A percentile compares a stretch with the other conserved stretches of the same genome.
These are phyloP conservation scores for Apeltes quadracus DNA, from an alignment of 2,113 vertebrate genomes.

Conservation along the genomic window DNA sequence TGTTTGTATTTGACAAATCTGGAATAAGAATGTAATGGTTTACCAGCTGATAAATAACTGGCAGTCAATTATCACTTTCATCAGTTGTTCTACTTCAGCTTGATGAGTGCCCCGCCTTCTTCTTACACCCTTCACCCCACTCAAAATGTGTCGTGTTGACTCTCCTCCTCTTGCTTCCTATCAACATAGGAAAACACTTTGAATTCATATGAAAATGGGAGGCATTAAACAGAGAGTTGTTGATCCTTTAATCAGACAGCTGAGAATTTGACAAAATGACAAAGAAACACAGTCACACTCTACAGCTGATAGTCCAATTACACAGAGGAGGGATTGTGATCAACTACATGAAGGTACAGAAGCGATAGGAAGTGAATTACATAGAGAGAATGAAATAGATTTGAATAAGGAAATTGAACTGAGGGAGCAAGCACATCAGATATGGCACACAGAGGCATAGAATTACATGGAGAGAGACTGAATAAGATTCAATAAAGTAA, in stretches of 20 bases:
- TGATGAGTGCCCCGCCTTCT: slow-evolving; percentile 1
- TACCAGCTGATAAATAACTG: slow-evolving; percentile 15
- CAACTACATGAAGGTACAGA: slow-evolving; percentile 15
- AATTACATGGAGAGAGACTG: slow-evolving; percentile 28
- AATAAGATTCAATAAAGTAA: slow-evolving; percentile 40
- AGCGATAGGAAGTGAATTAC: slow-evolving; percentile 13
- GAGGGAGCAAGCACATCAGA: slow-evolving; percentile 22
- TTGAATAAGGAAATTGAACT: slow-evolving; percentile 28
- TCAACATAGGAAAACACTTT: slow-evolving; percentile 7
- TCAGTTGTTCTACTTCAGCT: slow-evolving; percentile 4
- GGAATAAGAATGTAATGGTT: background rate
- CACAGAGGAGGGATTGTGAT: slow-evolving; percentile 5
- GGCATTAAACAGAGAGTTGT: slow-evolving; percentile 3
- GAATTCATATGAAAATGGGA: slow-evolving; percentile 9
- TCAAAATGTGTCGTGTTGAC: background rate
- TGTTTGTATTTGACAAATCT: background rate
- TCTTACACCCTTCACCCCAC: slow-evolving; percentile 1
- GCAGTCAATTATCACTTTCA: background rate
- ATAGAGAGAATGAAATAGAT: slow-evolving; percentile 16
- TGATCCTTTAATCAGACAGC: slow-evolving; percentile 23
- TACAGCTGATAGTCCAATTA: background rate
- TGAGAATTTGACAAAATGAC: slow-evolving; percentile 20
- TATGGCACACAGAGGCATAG: slow-evolving; percentile 13
- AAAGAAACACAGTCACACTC: background rate
- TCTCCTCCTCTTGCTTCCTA: background rate